Evolutionary conservation across 2,888 invertebrate species (phyloP), one percentile per base, ranked within the genome.

Genomic region (Strigamia transsilvanica): DNA sequence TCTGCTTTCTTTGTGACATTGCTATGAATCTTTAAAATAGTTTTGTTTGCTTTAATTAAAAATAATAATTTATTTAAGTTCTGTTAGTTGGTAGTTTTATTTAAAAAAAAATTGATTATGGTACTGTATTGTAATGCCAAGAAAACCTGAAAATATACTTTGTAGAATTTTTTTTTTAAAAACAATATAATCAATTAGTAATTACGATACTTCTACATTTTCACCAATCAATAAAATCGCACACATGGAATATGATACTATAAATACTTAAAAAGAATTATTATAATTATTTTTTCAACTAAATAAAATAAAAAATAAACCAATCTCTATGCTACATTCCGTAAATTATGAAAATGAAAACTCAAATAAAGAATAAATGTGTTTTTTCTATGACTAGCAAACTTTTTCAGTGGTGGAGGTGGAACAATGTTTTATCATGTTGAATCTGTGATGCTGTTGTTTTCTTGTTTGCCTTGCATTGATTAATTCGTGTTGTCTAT

Each of bases 271-370:
- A 61, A 61, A 12, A 46, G 5, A 21, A 61, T 0, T 15, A 9
- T 61, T 61, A 61, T 46, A 61, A 61, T 61, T 61, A 61, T 61
- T 61, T 61, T 61, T 21, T 23, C 61, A 61, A 21, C 23, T 61
- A 61, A n/a, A 46, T 46, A 9, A 21, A 61, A 61, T 23, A 61
- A 38, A 38, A 38, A 38, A 38, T 38, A 38, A 9, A 18, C 18
- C 18, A 23, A 61, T 61, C 18, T 61, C 61, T 61, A n/a, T n/a
- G 61, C 61, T 61, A 61, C 61, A 61, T 61, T 61, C 61, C 61
- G 10, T 23, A 61, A 61, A 61, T 61, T 18, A 61, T 61, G 21
- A 18, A 61, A 61, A 61, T 61, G 61, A 61, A 61, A 61, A 23
- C 38, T 38, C 10, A 38, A 5, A 34, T 34, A 34, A 12, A 15